These are phyloP conservation scores for Deilephila elpenor DNA, from an alignment of 2,888 invertebrate species.

Conservation along the genomic window DNA sequence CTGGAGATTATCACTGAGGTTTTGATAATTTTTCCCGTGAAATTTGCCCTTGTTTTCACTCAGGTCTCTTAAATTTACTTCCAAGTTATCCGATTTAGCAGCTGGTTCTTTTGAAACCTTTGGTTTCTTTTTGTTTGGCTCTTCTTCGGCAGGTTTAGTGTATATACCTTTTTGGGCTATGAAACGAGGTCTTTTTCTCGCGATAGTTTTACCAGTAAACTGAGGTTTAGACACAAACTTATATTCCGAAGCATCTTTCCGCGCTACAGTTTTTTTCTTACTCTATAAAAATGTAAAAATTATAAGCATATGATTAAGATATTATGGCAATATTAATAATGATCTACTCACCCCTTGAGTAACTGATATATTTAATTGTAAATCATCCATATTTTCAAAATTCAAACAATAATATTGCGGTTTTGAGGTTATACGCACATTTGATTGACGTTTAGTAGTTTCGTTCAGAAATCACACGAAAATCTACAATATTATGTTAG, in stretches of 20 bases:
- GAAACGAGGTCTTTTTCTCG: slow-evolving; percentile 73
- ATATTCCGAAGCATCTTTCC: slow-evolving; percentile 65
- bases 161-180: slow-evolving; percentile 46
- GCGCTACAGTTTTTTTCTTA: slow-evolving; percentile 54
- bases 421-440: slow-evolving; percentile 65
- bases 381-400: slow-evolving; percentile 73
- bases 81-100: slow-evolving; percentile 58
- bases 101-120: slow-evolving; percentile 48
- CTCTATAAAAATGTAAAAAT: slow-evolving; percentile 48
- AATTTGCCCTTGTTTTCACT: slow-evolving; percentile 80
- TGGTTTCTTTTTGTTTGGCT: slow-evolving; percentile 62
- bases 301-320: slow-evolving; percentile 2
- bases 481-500: background rate
- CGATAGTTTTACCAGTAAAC: slow-evolving; percentile 76
- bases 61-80: slow-evolving; percentile 66
- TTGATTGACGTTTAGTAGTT: slow-evolving; percentile 42
- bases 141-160: slow-evolving; percentile 53
- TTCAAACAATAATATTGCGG: slow-evolving; percentile 35
- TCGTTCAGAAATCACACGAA: slow-evolving; percentile 12
- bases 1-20: slow-evolving; percentile 74
- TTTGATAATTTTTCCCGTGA: slow-evolving; percentile 75
- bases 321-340: background rate
- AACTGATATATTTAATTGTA: slow-evolving; percentile 78
- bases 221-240: slow-evolving; percentile 75
- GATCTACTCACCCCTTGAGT: slow-evolving; percentile 63